phyloP scores from a whole-genome alignment of 2,797 vertebrate species.

The Myotis pilosus region DNA sequence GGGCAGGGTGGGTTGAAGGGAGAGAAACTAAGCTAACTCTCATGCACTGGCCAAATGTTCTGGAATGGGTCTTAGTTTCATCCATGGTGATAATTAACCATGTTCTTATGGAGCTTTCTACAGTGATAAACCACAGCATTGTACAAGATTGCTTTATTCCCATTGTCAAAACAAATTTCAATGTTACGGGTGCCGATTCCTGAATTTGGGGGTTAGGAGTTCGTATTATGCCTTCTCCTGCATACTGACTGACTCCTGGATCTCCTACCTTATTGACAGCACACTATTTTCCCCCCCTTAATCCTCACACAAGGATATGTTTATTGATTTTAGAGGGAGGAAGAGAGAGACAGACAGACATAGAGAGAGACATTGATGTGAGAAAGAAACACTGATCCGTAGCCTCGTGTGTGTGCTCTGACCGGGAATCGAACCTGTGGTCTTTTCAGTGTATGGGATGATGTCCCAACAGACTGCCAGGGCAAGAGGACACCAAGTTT shows the following conservation, averaged over 20 bases:
- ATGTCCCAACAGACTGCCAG: neutral
- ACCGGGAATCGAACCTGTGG: neutral
- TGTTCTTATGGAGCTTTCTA: neutral
- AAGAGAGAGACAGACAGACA: neutral
- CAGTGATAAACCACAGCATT: fast-evolving
- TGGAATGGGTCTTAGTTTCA: neutral
- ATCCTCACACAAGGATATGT: neutral
- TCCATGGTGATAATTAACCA: fast-evolving
- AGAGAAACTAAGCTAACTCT: neutral
- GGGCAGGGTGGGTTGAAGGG: neutral
- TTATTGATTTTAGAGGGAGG: neutral
- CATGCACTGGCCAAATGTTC: fast-evolving
- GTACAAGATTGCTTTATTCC: neutral
- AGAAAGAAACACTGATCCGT: neutral
- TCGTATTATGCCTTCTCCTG: neutral
- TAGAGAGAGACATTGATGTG: neutral
- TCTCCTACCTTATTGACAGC: neutral
- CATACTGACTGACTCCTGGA: too few relatives aligned
- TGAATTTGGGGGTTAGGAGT: neutral
- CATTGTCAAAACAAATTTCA: neutral
- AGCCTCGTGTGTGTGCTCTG: neutral
- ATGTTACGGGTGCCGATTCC: fast-evolving
- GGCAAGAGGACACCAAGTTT: neutral
- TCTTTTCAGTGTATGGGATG: neutral
- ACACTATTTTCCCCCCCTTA: neutral